Conservation (phyloP, 2,797 vertebrate genomes). For the Lagothrix lagotricha region DNA sequence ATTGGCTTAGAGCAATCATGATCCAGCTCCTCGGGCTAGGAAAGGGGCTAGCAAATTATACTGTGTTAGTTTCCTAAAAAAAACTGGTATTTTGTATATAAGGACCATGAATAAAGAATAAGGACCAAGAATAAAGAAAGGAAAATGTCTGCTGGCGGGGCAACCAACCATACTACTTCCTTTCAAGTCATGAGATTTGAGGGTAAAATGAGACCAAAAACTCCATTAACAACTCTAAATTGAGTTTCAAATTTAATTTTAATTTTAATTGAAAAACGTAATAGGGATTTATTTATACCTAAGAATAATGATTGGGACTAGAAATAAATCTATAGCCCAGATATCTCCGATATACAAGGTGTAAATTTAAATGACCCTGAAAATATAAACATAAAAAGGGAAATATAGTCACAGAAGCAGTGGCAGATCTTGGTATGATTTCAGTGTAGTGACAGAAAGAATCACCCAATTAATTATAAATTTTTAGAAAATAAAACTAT, state of each 20-base stretch:
- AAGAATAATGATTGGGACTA: background rate
- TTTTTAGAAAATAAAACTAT: background rate
- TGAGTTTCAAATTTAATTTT: conserved; percentile 35
- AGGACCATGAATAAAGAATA: background rate
- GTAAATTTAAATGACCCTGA: background rate
- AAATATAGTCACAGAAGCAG: background rate
- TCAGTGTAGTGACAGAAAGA: background rate
- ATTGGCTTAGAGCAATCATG: background rate
- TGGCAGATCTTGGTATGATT: background rate
- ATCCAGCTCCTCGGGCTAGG: background rate
- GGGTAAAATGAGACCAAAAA: background rate
- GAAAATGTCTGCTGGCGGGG: background rate
- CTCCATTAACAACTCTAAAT: background rate
- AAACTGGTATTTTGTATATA: background rate
- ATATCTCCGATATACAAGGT: background rate
- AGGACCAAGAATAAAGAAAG: background rate
- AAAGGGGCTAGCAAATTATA: background rate
- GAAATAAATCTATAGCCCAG: background rate
- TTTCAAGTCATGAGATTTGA: background rate
- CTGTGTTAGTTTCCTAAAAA: background rate
- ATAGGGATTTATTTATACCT: background rate
- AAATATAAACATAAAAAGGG: background rate
- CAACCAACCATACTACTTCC: background rate
- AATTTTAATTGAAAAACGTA: background rate
- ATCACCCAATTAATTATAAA: background rate